Conservation (phyloP, 1,140 invertebrate species). For the Cepaea nemoralis region DNA sequence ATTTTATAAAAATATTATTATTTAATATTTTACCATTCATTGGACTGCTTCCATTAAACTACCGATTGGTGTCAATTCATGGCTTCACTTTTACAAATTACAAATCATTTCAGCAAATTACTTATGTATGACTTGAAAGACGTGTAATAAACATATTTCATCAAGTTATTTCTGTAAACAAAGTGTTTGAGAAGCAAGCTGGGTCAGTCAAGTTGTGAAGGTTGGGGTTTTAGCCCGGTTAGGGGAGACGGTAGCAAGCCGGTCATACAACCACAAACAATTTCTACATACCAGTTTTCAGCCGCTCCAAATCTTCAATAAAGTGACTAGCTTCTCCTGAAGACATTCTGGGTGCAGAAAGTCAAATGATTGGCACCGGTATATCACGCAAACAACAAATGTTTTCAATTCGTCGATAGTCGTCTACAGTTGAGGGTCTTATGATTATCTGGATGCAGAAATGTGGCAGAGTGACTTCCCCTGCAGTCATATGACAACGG, state of each 20-base stretch:
- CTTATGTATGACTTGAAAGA: too few species aligned
- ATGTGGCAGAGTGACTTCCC: slow-evolving; percentile 26
- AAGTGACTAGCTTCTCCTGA: slow-evolving; percentile 27
- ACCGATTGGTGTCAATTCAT: too few species aligned
- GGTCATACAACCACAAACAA: background rate
- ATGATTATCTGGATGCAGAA: background rate
- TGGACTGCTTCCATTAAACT: too few species aligned
- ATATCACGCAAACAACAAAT: background rate
- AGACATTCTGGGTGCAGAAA: background rate
- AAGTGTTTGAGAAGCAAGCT: too few species aligned
- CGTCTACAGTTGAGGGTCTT: background rate
- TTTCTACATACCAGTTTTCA: slow-evolving; percentile 14
- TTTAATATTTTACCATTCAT: too few species aligned
- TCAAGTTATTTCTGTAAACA: too few species aligned
- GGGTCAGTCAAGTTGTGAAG: too few species aligned
- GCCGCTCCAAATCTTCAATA: slow-evolving; percentile 28
- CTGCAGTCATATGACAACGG: slow-evolving; percentile 29
- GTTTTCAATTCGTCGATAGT: background rate
- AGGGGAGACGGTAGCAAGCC: background rate
- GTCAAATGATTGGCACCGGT: background rate
- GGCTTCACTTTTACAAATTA: too few species aligned
- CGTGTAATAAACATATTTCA: too few species aligned
- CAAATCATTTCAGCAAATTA: too few species aligned
- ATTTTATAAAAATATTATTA: too few species aligned
- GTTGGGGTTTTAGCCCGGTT: too few species aligned